Evolutionary conservation across 2,113 vertebrate genomes (phyloP), one percentile per base, ranked within the genome.

Genomic region (Macrotis lagotis): DNA sequence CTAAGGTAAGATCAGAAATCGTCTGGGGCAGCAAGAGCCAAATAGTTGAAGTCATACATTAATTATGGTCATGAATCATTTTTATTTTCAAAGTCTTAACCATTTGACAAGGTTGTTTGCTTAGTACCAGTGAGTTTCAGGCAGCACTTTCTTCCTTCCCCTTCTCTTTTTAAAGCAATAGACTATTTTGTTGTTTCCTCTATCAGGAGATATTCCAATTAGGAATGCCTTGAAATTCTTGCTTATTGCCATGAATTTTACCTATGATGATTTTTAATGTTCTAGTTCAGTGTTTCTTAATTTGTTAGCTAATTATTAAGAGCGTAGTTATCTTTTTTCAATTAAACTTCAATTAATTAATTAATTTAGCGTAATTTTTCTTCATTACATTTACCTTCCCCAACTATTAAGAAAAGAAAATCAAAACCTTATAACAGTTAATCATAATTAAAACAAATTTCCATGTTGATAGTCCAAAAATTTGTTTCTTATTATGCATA

Each of bases 1-100:
- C 96, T 94, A 97, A 97, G 97, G 97, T 98, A 97, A 98, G 97
- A 98, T 97, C 96, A 98, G 96, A 97, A 97, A 95, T 96, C 96
- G 96, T 97, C 96, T 97, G 96, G 96, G 95, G 94, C 93, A 92
- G 93, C 88, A 91, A 95, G 97, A 97, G 97, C 97, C 97, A 97
- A 98, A 97, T 97, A 94, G 97, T 93, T 97, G 95, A 97, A 96
- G 96, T 98, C 96, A 97, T 97, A 96, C 97, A 97, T 98, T 98
- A 98, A 97, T 97, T 97, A 97, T 97, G 96, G 96, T 95, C 96
- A 98, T 98, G 97, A 98, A 97, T 97, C 97, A 98, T 97, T 98
- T 98, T 96, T 97, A 98, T 98, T 98, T 98, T 95, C 96, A 97
- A 97, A 97, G 94, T 96, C 95, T 96, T 97, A 97, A 95, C 96